A percentile compares a stretch with the other conserved stretches of the same genome.
Evolutionary conservation across 2,797 vertebrate genomes (phyloP).

Genomic region (Tinamus major): DNA sequence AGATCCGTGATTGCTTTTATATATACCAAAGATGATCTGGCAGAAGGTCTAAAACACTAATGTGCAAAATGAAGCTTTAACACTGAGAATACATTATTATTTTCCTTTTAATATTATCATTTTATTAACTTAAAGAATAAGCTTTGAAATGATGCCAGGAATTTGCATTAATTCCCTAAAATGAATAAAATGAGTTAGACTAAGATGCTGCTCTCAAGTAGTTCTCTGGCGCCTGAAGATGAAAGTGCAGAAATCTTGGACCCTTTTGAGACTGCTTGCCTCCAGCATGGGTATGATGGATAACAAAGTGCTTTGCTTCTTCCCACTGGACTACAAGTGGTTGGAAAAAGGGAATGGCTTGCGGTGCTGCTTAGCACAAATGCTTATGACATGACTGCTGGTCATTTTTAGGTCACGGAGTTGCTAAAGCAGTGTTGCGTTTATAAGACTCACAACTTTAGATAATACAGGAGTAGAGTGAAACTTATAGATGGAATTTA

Average conservation of each 20-base stretch:
- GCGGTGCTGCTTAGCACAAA: conserved; percentile 34
- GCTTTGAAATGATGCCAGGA: conserved; percentile 59
- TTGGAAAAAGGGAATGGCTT: background rate
- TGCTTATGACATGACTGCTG: background rate
- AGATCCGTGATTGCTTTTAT: background rate
- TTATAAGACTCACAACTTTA: background rate
- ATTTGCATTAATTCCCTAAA: conserved; percentile 26
- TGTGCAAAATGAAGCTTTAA: background rate
- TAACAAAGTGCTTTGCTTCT: background rate
- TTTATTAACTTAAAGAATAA: conserved; percentile 30
- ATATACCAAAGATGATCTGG: background rate
- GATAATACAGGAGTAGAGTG: background rate
- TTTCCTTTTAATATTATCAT: conserved; percentile 47
- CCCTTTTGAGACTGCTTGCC: conserved; percentile 12
- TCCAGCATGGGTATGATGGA: conserved; percentile 10
- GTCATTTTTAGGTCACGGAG: conserved; percentile 8
- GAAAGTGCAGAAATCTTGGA: conserved; percentile 42
- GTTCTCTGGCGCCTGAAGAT: background rate
- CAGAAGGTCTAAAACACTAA: background rate
- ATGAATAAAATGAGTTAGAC: background rate
- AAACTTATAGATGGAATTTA: background rate
- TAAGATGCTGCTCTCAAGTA: background rate
- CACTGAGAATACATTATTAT: background rate
- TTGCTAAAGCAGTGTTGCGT: background rate
- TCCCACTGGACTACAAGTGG: background rate